Conservation (phyloP, 2,888 invertebrate genomes). For the Apamea anceps region DNA sequence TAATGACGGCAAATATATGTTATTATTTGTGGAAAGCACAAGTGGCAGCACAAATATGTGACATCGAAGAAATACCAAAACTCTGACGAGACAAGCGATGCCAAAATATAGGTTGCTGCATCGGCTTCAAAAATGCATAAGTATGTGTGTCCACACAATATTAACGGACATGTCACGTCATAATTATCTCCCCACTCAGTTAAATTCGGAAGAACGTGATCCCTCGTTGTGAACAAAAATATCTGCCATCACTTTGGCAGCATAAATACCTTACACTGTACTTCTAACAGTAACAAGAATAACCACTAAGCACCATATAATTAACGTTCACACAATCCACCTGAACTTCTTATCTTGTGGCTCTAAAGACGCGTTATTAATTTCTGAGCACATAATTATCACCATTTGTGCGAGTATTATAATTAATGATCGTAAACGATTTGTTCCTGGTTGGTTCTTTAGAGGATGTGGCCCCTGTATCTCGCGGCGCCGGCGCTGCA, state of each 20-base stretch:
- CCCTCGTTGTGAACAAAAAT: neutral
- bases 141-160: neutral
- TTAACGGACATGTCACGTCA: too few species aligned
- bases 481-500: slow-evolving; percentile 72
- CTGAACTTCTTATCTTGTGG: slow-evolving; percentile 24
- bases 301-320: slow-evolving; percentile 9
- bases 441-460: slow-evolving; percentile 75
- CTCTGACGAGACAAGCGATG: neutral
- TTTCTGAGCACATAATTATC: slow-evolving; percentile 53
- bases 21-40: neutral
- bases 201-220: too few species aligned
- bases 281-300: neutral
- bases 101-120: neutral
- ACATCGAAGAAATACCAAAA: neutral
- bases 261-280: neutral
- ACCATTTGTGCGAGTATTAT: slow-evolving; percentile 46
- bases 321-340: slow-evolving; percentile 36
- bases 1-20: neutral
- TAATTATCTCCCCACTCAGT: too few species aligned
- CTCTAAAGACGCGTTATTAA: slow-evolving; percentile 49
- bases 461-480: slow-evolving; percentile 84
- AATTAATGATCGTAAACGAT: slow-evolving; percentile 64
- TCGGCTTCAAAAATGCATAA: neutral
- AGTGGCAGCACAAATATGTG: neutral
- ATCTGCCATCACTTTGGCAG: neutral